Conservation (phyloP, 37 sponge, comb jelly and placozoan species). For the Amphimedon queenslandica region DNA sequence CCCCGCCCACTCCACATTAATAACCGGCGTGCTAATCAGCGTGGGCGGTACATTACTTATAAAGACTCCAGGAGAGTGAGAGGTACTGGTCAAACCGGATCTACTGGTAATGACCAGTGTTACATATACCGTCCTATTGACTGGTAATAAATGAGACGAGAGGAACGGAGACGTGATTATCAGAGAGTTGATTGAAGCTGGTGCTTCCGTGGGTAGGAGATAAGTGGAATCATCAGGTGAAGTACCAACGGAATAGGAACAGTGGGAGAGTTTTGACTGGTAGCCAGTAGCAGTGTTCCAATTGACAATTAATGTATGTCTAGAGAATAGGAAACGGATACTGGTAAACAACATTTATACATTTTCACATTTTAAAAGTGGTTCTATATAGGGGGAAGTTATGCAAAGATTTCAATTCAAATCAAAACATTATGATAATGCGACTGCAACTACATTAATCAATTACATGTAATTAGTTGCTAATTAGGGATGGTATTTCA, state of each 20-base stretch:
- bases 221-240: slow-evolving; percentile 24
- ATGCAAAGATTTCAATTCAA: too few relatives aligned
- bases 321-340: neutral
- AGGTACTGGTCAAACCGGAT: slow-evolving; percentile 18
- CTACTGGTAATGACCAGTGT: slow-evolving; percentile 45
- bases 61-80: slow-evolving; percentile 28
- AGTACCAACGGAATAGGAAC: slow-evolving; percentile 42
- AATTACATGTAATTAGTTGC: too few relatives aligned
- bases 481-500: too few relatives aligned
- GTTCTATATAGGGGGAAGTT: too few relatives aligned
- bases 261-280: slow-evolving; percentile 42
- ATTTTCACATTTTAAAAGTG: too few relatives aligned
- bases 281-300: slow-evolving; percentile 81
- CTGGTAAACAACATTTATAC: neutral
- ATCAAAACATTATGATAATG: too few relatives aligned
- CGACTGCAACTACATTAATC: too few relatives aligned
- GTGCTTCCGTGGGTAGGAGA: slow-evolving; percentile 31
- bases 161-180: neutral
- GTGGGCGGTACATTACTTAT: slow-evolving; percentile 35
- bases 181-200: slow-evolving; percentile 22
- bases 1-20: slow-evolving; percentile 61
- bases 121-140: slow-evolving; percentile 17
- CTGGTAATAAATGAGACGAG: slow-evolving; percentile 4
- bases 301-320: slow-evolving; percentile 26
- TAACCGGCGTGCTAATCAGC: neutral